Evolutionary conservation across 2,797 vertebrate species (phyloP).

Genomic region (Synaphobranchus kaupii): DNA sequence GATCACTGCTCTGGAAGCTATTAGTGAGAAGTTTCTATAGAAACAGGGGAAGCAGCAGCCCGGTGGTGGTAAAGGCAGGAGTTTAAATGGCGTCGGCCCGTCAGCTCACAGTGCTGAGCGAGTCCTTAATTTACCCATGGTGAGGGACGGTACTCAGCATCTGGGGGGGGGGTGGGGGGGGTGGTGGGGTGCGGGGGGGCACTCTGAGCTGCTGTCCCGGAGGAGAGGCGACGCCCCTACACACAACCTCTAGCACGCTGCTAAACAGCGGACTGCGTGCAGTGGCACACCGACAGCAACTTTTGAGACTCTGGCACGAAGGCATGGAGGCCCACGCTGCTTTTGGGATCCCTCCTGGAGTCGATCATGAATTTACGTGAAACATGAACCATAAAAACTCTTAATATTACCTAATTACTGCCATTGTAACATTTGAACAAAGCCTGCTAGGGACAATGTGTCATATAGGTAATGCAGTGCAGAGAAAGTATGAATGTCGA

Average conservation of each 20-base stretch:
- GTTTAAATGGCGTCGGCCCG: conserved; percentile 30
- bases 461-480: not conserved
- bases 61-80: not conserved
- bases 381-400: not conserved
- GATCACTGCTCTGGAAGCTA: conserved; percentile 24
- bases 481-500: not conserved
- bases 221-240: not conserved
- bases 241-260: not conserved
- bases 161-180: too few relatives aligned
- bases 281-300: not conserved
- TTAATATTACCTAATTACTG: not conserved
- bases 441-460: not conserved
- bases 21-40: conserved; percentile 28
- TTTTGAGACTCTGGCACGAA: not conserved
- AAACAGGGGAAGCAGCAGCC: conserved; percentile 13
- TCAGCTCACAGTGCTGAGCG: conserved; percentile 8
- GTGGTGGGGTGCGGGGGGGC: too few relatives aligned
- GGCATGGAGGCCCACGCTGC: not conserved
- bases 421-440: not conserved
- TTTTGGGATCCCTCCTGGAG: not conserved
- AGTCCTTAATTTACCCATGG: not conserved
- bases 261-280: not conserved
- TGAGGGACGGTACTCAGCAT: not conserved
- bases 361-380: not conserved
- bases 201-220: not conserved